phyloP scores from a whole-genome alignment of 1,140 invertebrate genomes.

The Aphaenogaster rudis region DNA sequence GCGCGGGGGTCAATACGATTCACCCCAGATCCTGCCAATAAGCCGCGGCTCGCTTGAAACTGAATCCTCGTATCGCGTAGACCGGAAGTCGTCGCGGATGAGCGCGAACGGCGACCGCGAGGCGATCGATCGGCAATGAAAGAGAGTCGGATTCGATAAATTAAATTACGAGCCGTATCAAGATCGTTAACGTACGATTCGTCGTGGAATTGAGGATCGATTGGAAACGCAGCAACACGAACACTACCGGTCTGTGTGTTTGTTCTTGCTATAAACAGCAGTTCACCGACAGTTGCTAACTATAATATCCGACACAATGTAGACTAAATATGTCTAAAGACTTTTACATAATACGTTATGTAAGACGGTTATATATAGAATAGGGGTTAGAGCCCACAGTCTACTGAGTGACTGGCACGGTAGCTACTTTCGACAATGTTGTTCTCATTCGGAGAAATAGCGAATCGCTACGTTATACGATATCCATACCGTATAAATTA shows the following conservation, averaged over 20 bases:
- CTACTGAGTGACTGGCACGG: slow-evolving; percentile 1
- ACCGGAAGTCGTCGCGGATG: slow-evolving; percentile 61
- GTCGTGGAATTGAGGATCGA: slow-evolving; percentile 57
- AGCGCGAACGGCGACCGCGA: slow-evolving; percentile 64
- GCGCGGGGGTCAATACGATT: slow-evolving; percentile 50
- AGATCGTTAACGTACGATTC: slow-evolving; percentile 79
- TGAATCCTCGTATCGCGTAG: slow-evolving; percentile 45
- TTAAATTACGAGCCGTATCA: slow-evolving; percentile 75
- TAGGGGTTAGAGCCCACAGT: slow-evolving; percentile 16
- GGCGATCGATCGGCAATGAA: slow-evolving; percentile 36
- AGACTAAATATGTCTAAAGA: slow-evolving; percentile 19
- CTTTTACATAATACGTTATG: slow-evolving; percentile 44
- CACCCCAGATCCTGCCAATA: slow-evolving; percentile 49
- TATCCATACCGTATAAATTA: background rate
- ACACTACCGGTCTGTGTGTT: background rate
- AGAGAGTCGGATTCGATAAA: slow-evolving; percentile 66
- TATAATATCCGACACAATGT: slow-evolving; percentile 36
- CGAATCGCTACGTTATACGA: background rate
- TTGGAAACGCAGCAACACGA: slow-evolving; percentile 10
- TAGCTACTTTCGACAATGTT: slow-evolving; percentile 37
- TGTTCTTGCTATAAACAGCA: slow-evolving; percentile 25
- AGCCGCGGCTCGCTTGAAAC: slow-evolving; percentile 17
- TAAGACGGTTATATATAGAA: slow-evolving; percentile 31
- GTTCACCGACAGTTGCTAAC: background rate
- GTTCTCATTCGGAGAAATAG: slow-evolving; percentile 8